Evolutionary conservation across 2,888 invertebrate genomes (phyloP), one percentile per base, ranked within the genome.

Genomic region (Xanthorhoe spadicearia): DNA sequence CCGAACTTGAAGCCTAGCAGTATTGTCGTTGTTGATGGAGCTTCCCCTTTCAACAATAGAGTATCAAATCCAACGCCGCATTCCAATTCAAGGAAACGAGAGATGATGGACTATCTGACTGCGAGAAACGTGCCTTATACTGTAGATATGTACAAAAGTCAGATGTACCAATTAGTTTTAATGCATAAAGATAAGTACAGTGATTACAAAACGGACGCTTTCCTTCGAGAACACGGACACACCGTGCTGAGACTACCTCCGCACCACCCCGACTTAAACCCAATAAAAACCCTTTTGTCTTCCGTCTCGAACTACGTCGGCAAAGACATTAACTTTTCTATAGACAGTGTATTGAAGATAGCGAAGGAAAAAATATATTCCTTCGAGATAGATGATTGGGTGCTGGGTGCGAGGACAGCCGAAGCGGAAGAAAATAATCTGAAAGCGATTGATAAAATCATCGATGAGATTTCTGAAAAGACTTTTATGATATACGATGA

Each of bases 31-130:
- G 74, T 81, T 5, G 80, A 81, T 18, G 74, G 75, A 0, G 80
- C 76, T 0, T 75, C 74, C 10, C 70, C 69, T 54, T 80, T 77
- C 70, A 75, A 79, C 69, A 79, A 77, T 64, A 69, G 79, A 49
- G 52, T 79, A 6, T 73, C 70, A 15, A 79, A 79, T 65, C 72
- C 76, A 13, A 70, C 70, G 13, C 80, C 80, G 0, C 77, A 80
- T 58, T 77, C 77, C 0, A 77, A 78, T 67, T 79, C 80, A 0
- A 72, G 72, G 64, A 78, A 75, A 59, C 77, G 76, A 49, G 79
- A 80, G 48, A 77, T 80, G 73, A 77, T 79, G 76, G 80, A 81
- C 57, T 79, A 76, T 63, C 66, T 81, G 50, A 74, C 77, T 32
- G 73, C 74, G 2, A 73, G 76, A 64, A 76, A 77, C 43, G 74